Evolutionary conservation across 2,113 vertebrate genomes (phyloP).

Genomic region (Sardina pilchardus): DNA sequence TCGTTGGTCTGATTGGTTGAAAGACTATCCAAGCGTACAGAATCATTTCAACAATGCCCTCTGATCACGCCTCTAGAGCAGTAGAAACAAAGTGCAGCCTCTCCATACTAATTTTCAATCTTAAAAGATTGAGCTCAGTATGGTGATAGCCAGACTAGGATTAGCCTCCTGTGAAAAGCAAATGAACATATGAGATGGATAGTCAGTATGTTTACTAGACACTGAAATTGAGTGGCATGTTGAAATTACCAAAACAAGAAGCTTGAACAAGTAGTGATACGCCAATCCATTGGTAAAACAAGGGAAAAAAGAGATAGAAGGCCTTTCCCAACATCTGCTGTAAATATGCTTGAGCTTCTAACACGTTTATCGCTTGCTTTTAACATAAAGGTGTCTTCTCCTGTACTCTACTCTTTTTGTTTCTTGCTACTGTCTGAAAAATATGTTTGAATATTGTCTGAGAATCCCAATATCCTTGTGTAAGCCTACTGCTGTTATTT

Average conservation of each 20-base stretch:
- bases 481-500: constrained; percentile 59
- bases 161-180: not conserved
- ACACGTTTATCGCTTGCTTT: constrained; percentile 67
- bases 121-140: too few species aligned
- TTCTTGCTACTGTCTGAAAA: constrained; percentile 63
- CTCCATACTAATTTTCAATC: too few species aligned
- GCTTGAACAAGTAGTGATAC: not conserved
- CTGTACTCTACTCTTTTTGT: constrained; percentile 51
- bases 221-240: not conserved
- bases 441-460: constrained; percentile 58
- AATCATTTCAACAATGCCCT: too few species aligned
- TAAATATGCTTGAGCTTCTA: constrained; percentile 65
- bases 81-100: too few species aligned
- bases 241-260: constrained; percentile 1
- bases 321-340: constrained; percentile 53
- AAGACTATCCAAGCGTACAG: too few species aligned
- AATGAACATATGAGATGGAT: not conserved
- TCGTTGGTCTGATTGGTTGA: too few species aligned
- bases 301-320: not conserved
- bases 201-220: constrained; percentile 9
- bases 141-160: too few species aligned
- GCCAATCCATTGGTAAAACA: not conserved
- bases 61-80: too few species aligned
- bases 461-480: constrained; percentile 64
- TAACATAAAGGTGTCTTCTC: constrained; percentile 52